Evolutionary conservation across 2,113 vertebrate genomes (phyloP).

Genomic region (Asarcornis scutulata): DNA sequence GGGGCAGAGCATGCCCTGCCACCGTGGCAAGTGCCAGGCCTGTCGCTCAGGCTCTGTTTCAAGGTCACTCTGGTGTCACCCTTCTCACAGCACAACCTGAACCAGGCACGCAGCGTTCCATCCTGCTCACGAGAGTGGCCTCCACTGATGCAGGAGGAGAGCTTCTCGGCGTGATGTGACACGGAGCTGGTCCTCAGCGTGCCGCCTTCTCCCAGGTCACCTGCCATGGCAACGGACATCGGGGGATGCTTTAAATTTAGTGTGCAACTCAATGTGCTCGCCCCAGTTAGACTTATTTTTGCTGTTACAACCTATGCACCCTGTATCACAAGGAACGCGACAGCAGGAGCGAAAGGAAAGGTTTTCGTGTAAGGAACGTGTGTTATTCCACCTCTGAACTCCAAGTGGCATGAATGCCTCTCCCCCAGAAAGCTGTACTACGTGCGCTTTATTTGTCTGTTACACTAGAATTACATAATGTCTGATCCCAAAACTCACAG

Average conservation of each 20-base stretch:
- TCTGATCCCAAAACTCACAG: background rate
- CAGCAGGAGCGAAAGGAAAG: background rate
- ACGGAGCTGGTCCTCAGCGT: background rate
- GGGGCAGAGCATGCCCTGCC: background rate
- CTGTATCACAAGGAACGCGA: background rate
- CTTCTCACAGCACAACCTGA: background rate
- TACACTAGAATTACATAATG: background rate
- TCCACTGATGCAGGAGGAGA: background rate
- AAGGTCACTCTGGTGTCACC: background rate
- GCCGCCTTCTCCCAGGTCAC: background rate
- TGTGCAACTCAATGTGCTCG: background rate
- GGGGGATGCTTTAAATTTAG: background rate
- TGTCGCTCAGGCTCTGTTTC: background rate
- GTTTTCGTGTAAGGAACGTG: background rate
- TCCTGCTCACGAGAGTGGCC: background rate
- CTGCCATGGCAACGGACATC: conserved; percentile 13
- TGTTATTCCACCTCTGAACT: conserved; percentile 1
- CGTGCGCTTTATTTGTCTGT: background rate
- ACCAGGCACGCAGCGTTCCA: background rate
- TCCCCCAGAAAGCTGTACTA: background rate
- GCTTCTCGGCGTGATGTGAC: accelerated
- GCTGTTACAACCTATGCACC: background rate
- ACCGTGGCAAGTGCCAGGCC: background rate
- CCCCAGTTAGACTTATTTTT: background rate
- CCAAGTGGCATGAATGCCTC: background rate